Conservation (phyloP, 2,888 invertebrate species). For the Caradrina kadenii region DNA sequence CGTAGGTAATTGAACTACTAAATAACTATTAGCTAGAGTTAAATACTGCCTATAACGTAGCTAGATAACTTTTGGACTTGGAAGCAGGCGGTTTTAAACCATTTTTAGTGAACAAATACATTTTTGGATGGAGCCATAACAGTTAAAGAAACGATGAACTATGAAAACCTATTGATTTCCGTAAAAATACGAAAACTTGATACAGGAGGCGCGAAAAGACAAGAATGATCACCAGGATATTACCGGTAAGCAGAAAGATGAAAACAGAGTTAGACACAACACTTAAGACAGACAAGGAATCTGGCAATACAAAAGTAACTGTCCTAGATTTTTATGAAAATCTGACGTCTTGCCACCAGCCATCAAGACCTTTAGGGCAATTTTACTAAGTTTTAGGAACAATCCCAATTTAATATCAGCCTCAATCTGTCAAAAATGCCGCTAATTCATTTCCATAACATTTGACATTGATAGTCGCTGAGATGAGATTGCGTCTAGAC, state of each 20-base stretch:
- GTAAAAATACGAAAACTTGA: background rate
- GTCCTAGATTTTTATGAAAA: too few species aligned
- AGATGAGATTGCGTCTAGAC: too few species aligned
- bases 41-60: constrained; percentile 5
- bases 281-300: too few species aligned
- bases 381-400: too few species aligned
- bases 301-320: too few species aligned
- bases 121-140: background rate
- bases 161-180: background rate
- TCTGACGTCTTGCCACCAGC: too few species aligned
- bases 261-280: background rate
- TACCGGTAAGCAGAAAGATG: background rate
- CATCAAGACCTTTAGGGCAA: too few species aligned
- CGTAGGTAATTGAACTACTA: constrained; percentile 43
- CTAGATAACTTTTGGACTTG: background rate
- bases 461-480: too few species aligned
- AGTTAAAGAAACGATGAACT: background rate
- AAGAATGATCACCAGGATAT: background rate
- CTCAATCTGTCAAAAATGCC: too few species aligned
- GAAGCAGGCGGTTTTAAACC: background rate
- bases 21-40: constrained; percentile 38
- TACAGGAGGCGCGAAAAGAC: background rate
- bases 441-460: too few species aligned
- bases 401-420: too few species aligned
- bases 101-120: background rate